Evolutionary conservation across 1,140 invertebrate genomes (phyloP), one percentile per base, ranked within the genome.

Genomic region (Microplitis demolitor): DNA sequence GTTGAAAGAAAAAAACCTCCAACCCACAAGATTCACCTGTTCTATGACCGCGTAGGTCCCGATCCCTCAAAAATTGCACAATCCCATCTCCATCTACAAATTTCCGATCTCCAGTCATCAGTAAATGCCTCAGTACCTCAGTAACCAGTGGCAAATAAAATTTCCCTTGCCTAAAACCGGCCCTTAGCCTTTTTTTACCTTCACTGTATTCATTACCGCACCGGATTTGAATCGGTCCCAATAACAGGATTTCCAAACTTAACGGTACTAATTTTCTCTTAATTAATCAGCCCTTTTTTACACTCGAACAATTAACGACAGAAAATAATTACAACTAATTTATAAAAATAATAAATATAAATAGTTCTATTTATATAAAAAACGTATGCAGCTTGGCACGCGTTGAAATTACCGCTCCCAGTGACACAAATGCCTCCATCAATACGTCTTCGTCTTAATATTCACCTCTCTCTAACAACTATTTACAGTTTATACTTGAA

Each of bases 321-420:
- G 11, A 45, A 6, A 45, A 45, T 45, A 45, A 45, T 45, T 45
- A 11, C 9, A 3, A 24, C 13, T 33, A 33, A 14, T 64, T 35
- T n/a, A 37, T n/a, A 37, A 2, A n/a, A 56, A 56, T 56, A 56
- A 37, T 64, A 37, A 34, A n/a, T 14, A 16, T n/a, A 50, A 51
- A 51, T 5, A 9, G 31, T 16, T 51, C 9, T n/a, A 11, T 50
- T 4, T 4, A n/a, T 34, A 35, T 45, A 67, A 50, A 33, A 13
- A 62, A 62, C 63, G 50, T 77, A 64, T 69, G 70, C 69, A 75
- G 72, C 66, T 67, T 34, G 66, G 31, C 74, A 69, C 53, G 74
- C 79, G 75, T 84, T 83, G 76, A 84, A 83, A 77, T 84, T 79
- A 76, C 81, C 72, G 75, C 72, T 77, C 74, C 69, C 74, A 73